Evolutionary conservation across 2,797 vertebrate genomes (phyloP).

Genomic region (Lutjanus campechanus): DNA sequence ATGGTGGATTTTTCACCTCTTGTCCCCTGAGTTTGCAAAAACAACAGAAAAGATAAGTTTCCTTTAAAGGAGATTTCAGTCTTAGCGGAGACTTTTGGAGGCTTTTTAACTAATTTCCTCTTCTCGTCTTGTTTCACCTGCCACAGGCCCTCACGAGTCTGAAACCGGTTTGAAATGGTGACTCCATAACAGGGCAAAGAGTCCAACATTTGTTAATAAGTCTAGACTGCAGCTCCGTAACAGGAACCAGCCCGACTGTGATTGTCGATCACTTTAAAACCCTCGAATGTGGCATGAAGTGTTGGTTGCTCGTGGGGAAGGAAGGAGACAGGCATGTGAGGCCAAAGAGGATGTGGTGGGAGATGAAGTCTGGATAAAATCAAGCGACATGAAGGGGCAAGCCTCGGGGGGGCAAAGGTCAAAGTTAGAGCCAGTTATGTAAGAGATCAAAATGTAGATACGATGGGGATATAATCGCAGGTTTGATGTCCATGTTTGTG

Average conservation of each 20-base stretch:
- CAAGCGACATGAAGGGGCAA: conserved; percentile 1
- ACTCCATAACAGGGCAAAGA: conserved; percentile 18
- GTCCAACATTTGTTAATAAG: conserved; percentile 16
- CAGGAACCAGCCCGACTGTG: conserved; percentile 33
- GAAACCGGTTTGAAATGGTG: conserved; percentile 43
- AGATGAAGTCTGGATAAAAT: conserved; percentile 39
- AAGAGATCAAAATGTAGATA: conserved; percentile 22
- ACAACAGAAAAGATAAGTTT: conserved; percentile 30
- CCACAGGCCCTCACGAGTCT: conserved; percentile 2
- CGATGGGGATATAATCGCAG: conserved; percentile 8
- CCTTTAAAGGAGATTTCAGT: conserved; percentile 25
- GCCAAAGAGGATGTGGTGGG: conserved; percentile 33
- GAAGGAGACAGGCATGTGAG: conserved; percentile 13
- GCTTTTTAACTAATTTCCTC: conserved; percentile 24
- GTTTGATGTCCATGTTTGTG: conserved; percentile 41
- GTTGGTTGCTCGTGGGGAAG: conserved; percentile 14
- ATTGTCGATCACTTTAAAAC: conserved; percentile 34
- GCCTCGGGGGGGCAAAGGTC: conserved; percentile 23
- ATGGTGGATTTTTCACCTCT: conserved; percentile 38
- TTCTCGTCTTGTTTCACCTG: conserved; percentile 45
- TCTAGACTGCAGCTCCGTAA: conserved; percentile 42
- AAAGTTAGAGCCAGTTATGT: conserved; percentile 26
- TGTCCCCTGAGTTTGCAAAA: conserved; percentile 33
- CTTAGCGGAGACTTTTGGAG: conserved; percentile 6
- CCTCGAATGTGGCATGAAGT: conserved; percentile 20